Base-by-base conservation (phyloP, 2,888 invertebrate genomes). In the Loripinus fragilis region DNA sequence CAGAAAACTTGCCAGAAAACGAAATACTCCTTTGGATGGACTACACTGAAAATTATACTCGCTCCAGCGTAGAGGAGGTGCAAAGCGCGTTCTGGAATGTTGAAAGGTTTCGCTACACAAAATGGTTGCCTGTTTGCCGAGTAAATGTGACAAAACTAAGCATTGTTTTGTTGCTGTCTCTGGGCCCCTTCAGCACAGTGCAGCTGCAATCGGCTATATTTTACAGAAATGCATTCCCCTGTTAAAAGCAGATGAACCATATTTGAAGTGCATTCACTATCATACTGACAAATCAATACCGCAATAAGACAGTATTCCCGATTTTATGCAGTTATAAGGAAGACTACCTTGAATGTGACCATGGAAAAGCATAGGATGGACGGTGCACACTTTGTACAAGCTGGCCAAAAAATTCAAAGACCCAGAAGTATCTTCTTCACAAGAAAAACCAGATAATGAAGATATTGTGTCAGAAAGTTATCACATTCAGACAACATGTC, bases 1-100 rank as follows among this genome's bases (percentile, higher is more conserved):
- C 77, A 28, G 73, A 81, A 55, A 84, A 75, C 35, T 50, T 84
- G 5, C 28, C 60, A 41, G 35, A 77, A 28, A 68, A 52, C 15
- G 71, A 74, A 12, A 52, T 76, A 33, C 41, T 81, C 1, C 28
- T 85, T 38, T 78, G 80, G 77, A 80, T 85, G 80, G 82, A 82
- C 55, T 85, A 82, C 64, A 74, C 78, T 2, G 78, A 81, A 55
- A 80, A 85, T 28, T 85, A 64, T 41, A 52, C 15, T 2, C 81
- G 84, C 70, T 50, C 69, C 0, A 68, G 77, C 33, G 45, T 78
- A 10, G 76, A 77, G 72, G 77, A 80, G 28, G 68, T 74, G 0
- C 80, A 80, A 33, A 60, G 41, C 5, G 77, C 69, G 20, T 80
- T 74, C 52, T 80, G 80, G 80, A 76, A 72, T 55, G 23, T 65